Percentiles rank a stretch among this genome's conserved stretches.
Evolutionary conservation across 2,113 vertebrate genomes (phyloP).

Genomic region (Blennius ocellaris): DNA sequence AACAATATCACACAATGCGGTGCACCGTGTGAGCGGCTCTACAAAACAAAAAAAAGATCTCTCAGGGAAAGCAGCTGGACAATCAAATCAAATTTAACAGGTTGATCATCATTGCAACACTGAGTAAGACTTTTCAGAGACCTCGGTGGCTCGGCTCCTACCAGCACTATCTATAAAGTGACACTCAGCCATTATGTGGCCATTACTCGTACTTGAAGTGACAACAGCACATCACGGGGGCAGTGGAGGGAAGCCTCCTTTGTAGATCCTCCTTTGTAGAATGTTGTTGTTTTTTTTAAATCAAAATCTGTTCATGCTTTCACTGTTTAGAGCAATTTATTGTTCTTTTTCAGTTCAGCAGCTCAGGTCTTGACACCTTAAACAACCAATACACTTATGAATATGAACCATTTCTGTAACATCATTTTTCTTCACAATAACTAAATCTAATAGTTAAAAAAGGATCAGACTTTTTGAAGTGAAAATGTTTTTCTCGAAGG

Average conservation of each 20-base stretch:
- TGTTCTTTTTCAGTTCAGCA: background rate
- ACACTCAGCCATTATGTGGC: slow-evolving; percentile 51
- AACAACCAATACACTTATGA: background rate
- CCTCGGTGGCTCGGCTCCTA: slow-evolving; percentile 13
- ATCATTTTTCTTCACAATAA: background rate
- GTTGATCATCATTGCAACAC: slow-evolving; percentile 60
- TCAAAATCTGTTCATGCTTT: too few relatives aligned
- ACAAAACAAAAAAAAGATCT: slow-evolving; percentile 53
- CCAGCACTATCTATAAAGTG: slow-evolving; percentile 46
- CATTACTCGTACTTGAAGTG: slow-evolving; percentile 54
- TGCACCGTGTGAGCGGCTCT: slow-evolving; percentile 23
- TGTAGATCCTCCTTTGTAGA: slow-evolving; percentile 7
- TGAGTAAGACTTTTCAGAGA: slow-evolving; percentile 52
- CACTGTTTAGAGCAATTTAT: background rate
- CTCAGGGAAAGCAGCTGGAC: slow-evolving; percentile 48
- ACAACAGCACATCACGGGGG: slow-evolving; percentile 34
- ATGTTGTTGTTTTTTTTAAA: background rate
- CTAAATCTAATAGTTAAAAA: background rate
- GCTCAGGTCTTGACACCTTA: background rate
- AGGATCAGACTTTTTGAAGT: too few relatives aligned
- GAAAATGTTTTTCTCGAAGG: too few relatives aligned
- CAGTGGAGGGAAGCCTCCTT: background rate
- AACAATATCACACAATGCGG: slow-evolving; percentile 72
- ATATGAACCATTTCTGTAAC: background rate
- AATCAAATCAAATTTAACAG: slow-evolving; percentile 57